These are phyloP conservation scores for Sussaba pulchella DNA, from an alignment of 2,888 invertebrate species.

Conservation along the genomic window DNA sequence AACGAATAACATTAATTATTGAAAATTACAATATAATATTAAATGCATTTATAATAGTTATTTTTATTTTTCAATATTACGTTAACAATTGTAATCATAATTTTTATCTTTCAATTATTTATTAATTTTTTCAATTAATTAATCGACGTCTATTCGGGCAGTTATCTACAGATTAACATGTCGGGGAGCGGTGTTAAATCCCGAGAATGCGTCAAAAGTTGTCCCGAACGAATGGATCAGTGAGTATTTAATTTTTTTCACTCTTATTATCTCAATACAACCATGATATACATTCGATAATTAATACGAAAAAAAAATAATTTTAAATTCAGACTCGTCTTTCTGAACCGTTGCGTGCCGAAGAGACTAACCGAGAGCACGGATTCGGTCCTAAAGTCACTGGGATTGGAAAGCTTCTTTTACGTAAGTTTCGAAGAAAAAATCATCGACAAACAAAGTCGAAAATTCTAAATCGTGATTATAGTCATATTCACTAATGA, in stretches of 20 bases:
- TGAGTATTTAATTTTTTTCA: constrained; percentile 67
- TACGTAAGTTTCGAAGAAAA: constrained; percentile 79
- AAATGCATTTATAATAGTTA: too few species aligned
- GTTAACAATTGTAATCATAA: too few species aligned
- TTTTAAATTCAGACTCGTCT: constrained; percentile 82
- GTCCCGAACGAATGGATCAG: constrained; percentile 75
- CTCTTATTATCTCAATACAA: not conserved
- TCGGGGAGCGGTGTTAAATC: constrained; percentile 72
- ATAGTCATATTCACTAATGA: too few species aligned
- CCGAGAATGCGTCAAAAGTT: constrained; percentile 80
- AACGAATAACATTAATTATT: constrained; percentile 64
- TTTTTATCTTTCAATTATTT: too few species aligned
- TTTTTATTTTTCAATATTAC: too few species aligned
- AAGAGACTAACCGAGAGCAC: constrained; percentile 82
- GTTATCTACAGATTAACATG: constrained; percentile 73
- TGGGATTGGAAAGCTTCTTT: constrained; percentile 85
- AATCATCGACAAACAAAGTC: not conserved
- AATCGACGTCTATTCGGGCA: constrained; percentile 50
- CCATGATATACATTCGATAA: not conserved
- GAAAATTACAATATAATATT: constrained; percentile 8
- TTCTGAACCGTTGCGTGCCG: constrained; percentile 86
- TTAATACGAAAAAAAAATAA: not conserved
- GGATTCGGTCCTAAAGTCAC: constrained; percentile 84
- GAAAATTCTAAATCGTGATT: too few species aligned
- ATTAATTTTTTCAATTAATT: constrained; percentile 2